A percentile compares a stretch with the other conserved stretches of the same genome.
These are phyloP conservation scores for Nothocercus julius DNA, from an alignment of 2,113 vertebrate species.

Conservation along the genomic window DNA sequence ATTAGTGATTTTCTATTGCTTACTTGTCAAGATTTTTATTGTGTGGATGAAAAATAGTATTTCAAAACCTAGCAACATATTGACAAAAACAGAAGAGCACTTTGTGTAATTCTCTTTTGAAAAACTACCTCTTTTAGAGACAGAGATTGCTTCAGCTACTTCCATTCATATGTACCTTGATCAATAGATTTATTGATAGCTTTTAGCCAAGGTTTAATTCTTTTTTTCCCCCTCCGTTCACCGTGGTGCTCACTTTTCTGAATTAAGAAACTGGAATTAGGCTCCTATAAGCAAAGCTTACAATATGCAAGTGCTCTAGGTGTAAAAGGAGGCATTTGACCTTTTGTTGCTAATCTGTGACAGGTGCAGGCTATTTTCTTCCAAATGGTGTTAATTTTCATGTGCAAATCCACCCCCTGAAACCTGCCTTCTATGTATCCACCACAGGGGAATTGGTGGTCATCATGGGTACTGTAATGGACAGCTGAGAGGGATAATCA, in stretches of 20 bases:
- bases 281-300: slow-evolving; percentile 61
- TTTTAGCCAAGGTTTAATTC: slow-evolving; percentile 73
- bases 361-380: slow-evolving; percentile 71
- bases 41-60: slow-evolving; percentile 78
- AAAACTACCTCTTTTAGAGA: slow-evolving; percentile 81
- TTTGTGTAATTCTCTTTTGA: slow-evolving; percentile 87
- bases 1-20: slow-evolving; percentile 76
- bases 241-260: slow-evolving; percentile 59
- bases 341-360: slow-evolving; percentile 76
- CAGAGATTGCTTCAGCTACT: slow-evolving; percentile 78
- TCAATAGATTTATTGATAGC: slow-evolving; percentile 78
- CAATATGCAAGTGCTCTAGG: slow-evolving; percentile 61
- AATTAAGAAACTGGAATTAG: slow-evolving; percentile 63
- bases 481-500: slow-evolving; percentile 70
- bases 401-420: slow-evolving; percentile 60
- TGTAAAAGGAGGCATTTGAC: slow-evolving; percentile 66
- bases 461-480: slow-evolving; percentile 68
- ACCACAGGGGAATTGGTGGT: slow-evolving; percentile 53
- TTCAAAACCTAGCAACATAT: slow-evolving; percentile 83
- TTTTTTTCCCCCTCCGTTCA: slow-evolving; percentile 25
- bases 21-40: slow-evolving; percentile 80
- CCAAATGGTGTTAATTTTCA: slow-evolving; percentile 73
- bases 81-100: slow-evolving; percentile 83
- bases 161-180: slow-evolving; percentile 70
- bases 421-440: slow-evolving; percentile 69